Base-by-base conservation (phyloP, 2,888 invertebrate genomes). In the Cataglyphis rosenhaueri region DNA sequence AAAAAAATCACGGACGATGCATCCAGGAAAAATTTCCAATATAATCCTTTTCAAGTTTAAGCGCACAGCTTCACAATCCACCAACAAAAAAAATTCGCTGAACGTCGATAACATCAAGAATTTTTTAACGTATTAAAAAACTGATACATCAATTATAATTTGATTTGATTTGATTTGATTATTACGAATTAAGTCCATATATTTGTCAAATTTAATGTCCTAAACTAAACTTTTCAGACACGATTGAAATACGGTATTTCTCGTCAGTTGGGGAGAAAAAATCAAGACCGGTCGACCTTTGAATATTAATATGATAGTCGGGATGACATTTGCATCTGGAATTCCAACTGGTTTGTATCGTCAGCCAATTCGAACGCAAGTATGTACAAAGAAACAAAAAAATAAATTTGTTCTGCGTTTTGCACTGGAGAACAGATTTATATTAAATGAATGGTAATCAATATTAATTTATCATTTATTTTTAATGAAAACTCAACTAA, bases 231-330 rank as follows among this genome's bases (percentile, higher is more conserved):
- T 48, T 35, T n/a, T 48, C 73, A 44, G 18, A 18, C 32, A 32
- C 59, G n/a, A 59, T 68, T 79, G 35, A 70, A 61, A 44, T 79
- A 35, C 70, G 25, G 5, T 44, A 70, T 70, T 44, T 70, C 44
- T 44, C 44, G 9, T 18, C 59, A 21, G 25, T 2, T 41, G 32
- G 0, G 21, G 9, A 18, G 70, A 71, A 78, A 44, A 78, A 44
- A 32, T 32, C 29, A 82, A 29, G 29, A 82, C 78, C 15, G 55
- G 68, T 52, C 75, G 83, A 84, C 75, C 81, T 71, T 81, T 81
- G 52, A 18, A 48, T 55, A n/a, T 44, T 10, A 15, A 35, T 70
- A 32, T 52, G 52, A 38, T 82, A 81, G 68, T 21, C 25, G 25
- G 55, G 32, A 61, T 64, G 75, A 82, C 74, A 41, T 62, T 84